Base-by-base conservation (phyloP, 2,113 vertebrate genomes). In the Glareola pratincola region DNA sequence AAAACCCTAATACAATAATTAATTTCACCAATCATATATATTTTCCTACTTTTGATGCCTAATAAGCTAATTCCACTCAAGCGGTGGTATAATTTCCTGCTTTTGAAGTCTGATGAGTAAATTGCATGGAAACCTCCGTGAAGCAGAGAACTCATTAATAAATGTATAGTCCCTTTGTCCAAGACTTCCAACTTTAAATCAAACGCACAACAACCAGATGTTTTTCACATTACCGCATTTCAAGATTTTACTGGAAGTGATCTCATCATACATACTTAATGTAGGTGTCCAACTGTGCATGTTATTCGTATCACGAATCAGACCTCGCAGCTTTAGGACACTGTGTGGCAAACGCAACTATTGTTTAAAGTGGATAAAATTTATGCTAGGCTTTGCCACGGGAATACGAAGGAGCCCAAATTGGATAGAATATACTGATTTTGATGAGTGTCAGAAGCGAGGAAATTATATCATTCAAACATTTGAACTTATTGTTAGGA, bases 181-280 rank as follows among this genome's bases (percentile, higher is more conserved):
- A 66, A 74, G 94, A 90, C 96, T 96, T 97, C 98, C 97, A 98
- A 95, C 96, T 96, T 97, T 98, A 98, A 98, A 98, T 97, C 97
- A 98, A 97, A 97, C 4, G 51, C 87, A 94, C 95, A 94, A 96
- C 94, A 91, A 88, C 97, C 98, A 98, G 98, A 98, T 98, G 98
- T 97, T 98, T 98, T 98, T 97, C 97, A 85, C 98, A 98, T 98
- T 97, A 98, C 97, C 96, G 82, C 96, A 79, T 85, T 96, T 94
- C 94, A 96, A 76, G 94, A 75, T 93, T 98, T 98, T 98, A 98
- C 98, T 98, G 98, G 98, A 98, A 98, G 97, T 98, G 98, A 98
- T 97, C 98, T 98, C 98, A 98, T 95, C 96, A 95, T 94, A 56
- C 91, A 96, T 97, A 95, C 92, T 98, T 93, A 97, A 96, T 34